Conservation (phyloP, 2,113 vertebrate species). For the Myanophis thanlyinensis region DNA sequence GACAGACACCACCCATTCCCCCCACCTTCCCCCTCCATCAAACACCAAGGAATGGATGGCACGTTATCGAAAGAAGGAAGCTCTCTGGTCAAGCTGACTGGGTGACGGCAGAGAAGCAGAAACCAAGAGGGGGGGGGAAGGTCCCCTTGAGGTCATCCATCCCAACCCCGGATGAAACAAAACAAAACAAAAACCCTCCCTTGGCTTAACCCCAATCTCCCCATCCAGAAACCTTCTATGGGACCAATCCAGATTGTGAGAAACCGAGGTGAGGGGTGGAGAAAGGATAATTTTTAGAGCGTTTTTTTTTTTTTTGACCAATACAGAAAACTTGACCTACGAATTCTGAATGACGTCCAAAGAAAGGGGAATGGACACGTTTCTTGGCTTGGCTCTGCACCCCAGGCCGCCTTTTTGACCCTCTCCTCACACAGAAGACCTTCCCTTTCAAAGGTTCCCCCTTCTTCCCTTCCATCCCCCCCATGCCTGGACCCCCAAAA, state of each 20-base stretch:
- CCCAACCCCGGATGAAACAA: not conserved
- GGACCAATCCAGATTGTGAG: not conserved
- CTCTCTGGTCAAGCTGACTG: not conserved
- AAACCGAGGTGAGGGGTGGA: not conserved
- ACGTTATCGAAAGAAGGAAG: not conserved
- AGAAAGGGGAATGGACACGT: not conserved
- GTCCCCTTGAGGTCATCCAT: not conserved
- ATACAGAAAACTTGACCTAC: not conserved
- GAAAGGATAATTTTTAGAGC: rapidly evolving
- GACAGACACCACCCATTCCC: not conserved
- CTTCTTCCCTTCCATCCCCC: not conserved
- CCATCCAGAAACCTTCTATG: not conserved
- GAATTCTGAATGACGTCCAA: not conserved
- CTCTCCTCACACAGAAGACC: rapidly evolving
- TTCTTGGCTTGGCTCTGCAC: not conserved
- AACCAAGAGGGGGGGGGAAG: not conserved
- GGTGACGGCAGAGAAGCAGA: not conserved
- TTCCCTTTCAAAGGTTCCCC: not conserved
- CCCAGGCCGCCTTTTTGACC: not conserved
- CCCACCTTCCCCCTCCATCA: not conserved
- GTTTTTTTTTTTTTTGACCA: not conserved
- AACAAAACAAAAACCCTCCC: no score
- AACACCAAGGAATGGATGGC: not conserved
- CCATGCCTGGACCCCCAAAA: not conserved
- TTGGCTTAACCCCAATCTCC: not conserved